Evolutionary conservation across 2,113 vertebrate species (phyloP).

Genomic region (Oryctolagus cuniculus): mOryCun1.1 NC_091442.1:118166501-118167000

Average conservation of each 20-base stretch:
- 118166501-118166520: not conserved
- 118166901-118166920: no score
- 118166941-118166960: no score
- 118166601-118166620: not conserved
- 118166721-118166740: constrained; percentile 32
- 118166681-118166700: constrained; percentile 1
- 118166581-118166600: not conserved
- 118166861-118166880: no score
- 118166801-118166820: no score
- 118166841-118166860: no score
- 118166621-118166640: not conserved
- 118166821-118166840: no score
- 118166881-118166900: no score
- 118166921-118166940: no score
- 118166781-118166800: no score
- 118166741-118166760: not conserved
- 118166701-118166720: constrained; percentile 56
- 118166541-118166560: constrained; percentile 14
- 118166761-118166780: constrained; percentile 19
- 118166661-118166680: not conserved
- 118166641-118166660: not conserved
- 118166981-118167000: no score
- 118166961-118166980: no score
- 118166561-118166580: not conserved
- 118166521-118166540: constrained; percentile 15